These are phyloP conservation scores for Struthidea cinerea DNA, from an alignment of 2,113 vertebrate genomes.

Conservation along the genomic window DNA sequence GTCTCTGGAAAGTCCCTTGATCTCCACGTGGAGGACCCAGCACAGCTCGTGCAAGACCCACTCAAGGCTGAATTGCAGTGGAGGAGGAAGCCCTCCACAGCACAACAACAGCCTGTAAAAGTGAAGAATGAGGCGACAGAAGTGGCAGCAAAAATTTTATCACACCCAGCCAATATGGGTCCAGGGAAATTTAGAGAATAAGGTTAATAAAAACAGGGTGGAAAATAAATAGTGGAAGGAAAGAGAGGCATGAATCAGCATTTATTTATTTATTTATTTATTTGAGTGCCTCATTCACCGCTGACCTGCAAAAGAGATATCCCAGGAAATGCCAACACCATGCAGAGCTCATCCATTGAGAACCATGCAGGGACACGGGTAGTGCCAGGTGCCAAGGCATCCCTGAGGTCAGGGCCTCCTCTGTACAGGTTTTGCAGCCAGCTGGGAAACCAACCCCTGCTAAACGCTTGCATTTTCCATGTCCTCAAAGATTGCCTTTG, in stretches of 20 bases:
- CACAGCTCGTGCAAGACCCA: background rate
- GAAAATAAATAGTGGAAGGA: background rate
- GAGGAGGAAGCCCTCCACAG: background rate
- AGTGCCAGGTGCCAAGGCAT: background rate
- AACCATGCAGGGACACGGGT: accelerated
- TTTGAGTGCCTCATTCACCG: background rate
- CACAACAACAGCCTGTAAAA: background rate
- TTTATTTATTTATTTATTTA: background rate
- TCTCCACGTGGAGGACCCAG: background rate
- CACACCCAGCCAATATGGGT: background rate
- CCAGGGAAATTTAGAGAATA: background rate
- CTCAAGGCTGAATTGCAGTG: background rate
- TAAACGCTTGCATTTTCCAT: accelerated
- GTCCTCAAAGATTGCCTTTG: background rate
- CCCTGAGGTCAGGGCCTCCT: background rate
- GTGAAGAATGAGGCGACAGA: background rate
- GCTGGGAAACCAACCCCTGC: background rate
- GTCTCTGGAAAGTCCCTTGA: background rate
- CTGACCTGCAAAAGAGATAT: background rate
- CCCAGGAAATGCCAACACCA: accelerated
- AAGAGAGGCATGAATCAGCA: background rate
- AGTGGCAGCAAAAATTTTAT: background rate
- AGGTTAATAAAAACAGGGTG: background rate
- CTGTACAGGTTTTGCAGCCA: accelerated
- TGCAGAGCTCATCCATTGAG: accelerated